A percentile compares a stretch with the other conserved stretches of the same genome.
Evolutionary conservation across 2,113 vertebrate species (phyloP).

Genomic region (Columba janthina): DNA sequence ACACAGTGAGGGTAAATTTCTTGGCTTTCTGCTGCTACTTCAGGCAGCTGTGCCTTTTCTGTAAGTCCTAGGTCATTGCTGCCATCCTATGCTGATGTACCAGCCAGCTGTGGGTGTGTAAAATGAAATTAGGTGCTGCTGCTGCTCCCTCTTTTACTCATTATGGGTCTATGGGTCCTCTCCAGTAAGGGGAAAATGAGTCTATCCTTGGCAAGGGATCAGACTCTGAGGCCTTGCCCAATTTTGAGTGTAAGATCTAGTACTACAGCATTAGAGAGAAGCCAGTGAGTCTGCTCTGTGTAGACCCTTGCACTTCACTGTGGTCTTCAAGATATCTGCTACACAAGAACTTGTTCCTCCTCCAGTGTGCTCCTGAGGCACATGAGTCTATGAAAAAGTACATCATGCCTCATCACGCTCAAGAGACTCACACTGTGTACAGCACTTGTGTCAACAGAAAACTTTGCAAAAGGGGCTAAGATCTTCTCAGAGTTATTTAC

Average conservation of each 20-base stretch:
- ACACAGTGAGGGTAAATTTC: background rate
- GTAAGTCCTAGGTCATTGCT: background rate
- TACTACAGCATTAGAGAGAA: background rate
- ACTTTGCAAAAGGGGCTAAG: background rate
- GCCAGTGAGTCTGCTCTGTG: background rate
- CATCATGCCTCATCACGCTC: background rate
- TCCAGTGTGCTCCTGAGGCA: background rate
- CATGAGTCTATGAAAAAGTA: background rate
- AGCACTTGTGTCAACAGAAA: background rate
- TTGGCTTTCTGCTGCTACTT: background rate
- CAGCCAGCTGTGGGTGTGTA: background rate
- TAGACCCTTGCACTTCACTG: background rate
- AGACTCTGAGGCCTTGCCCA: background rate
- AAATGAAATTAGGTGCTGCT: background rate
- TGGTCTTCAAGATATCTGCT: background rate
- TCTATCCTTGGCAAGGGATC: background rate
- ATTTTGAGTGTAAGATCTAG: background rate
- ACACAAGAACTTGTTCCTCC: background rate
- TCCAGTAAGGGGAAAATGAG: background rate
- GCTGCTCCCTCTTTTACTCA: background rate
- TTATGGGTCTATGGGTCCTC: rapidly evolving
- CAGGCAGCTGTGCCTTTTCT: background rate
- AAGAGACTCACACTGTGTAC: background rate
- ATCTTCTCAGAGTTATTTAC: background rate
- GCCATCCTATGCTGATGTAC: background rate